Evolutionary conservation across 2,113 vertebrate species (phyloP).

Genomic region (Spea multiplicata): DNA sequence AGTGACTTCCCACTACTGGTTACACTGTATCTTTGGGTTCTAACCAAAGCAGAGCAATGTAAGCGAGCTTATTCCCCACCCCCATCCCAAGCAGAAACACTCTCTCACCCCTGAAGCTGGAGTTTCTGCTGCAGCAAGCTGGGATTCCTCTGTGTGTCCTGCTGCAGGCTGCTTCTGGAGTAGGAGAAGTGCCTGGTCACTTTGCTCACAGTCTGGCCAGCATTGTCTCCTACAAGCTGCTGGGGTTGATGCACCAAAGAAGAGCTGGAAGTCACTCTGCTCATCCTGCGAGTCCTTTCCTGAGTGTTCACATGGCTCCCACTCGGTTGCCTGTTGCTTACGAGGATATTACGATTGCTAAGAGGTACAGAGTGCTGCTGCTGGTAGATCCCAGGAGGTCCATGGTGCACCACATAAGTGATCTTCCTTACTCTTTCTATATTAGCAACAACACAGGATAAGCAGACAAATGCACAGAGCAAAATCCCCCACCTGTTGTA

Average conservation of each 20-base stretch:
- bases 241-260: slow-evolving; percentile 56
- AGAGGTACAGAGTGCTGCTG: slow-evolving; percentile 58
- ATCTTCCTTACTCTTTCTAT: slow-evolving; percentile 61
- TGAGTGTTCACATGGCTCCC: slow-evolving; percentile 50
- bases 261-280: slow-evolving; percentile 55
- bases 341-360: slow-evolving; percentile 59
- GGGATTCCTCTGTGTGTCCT: slow-evolving; percentile 55
- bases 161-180: slow-evolving; percentile 47
- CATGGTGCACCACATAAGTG: slow-evolving; percentile 81
- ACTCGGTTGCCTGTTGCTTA: slow-evolving; percentile 19
- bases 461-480: slow-evolving; percentile 62
- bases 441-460: slow-evolving; percentile 47
- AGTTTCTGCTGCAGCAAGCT: slow-evolving; percentile 64
- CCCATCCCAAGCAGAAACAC: no score
- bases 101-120: slow-evolving; percentile 65
- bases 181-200: slow-evolving; percentile 59
- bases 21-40: slow-evolving; percentile 15
- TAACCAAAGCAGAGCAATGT: slow-evolving; percentile 7
- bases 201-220: slow-evolving; percentile 59
- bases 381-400: slow-evolving; percentile 62
- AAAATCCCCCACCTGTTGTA: slow-evolving; percentile 72
- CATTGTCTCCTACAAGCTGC: slow-evolving; percentile 34
- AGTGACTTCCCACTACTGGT: background rate
- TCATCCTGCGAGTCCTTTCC: slow-evolving; percentile 82
- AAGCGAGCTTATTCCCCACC: slow-evolving; percentile 5